These are phyloP conservation scores for Macrosoma leucophasiata DNA, from an alignment of 2,888 invertebrate species.

Conservation along the genomic window DNA sequence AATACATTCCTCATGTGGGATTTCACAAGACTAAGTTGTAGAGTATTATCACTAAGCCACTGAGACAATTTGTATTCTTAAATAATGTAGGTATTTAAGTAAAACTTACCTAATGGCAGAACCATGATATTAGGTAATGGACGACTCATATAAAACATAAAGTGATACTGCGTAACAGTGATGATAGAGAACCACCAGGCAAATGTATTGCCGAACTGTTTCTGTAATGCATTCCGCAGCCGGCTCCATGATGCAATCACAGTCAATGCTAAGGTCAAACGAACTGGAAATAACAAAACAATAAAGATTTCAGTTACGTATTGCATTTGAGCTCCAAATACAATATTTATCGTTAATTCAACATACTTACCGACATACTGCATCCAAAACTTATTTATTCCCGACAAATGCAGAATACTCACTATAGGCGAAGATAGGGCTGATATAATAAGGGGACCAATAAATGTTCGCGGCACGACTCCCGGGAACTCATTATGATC, in stretches of 20 bases:
- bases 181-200: slow-evolving; percentile 89
- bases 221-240: slow-evolving; percentile 83
- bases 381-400: slow-evolving; percentile 88
- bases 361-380: slow-evolving; percentile 88
- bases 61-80: no score
- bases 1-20: no score
- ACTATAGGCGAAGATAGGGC: slow-evolving; percentile 85
- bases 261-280: slow-evolving; percentile 84
- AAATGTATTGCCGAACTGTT: slow-evolving; percentile 85
- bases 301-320: slow-evolving; percentile 4
- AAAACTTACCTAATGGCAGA: slow-evolving; percentile 91
- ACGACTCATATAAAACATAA: slow-evolving; percentile 96
- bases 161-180: slow-evolving; percentile 96
- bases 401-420: slow-evolving; percentile 78
- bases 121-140: slow-evolving; percentile 97
- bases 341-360: slow-evolving; percentile 2
- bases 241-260: slow-evolving; percentile 85
- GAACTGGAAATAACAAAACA: slow-evolving; percentile 78
- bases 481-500: slow-evolving; percentile 98
- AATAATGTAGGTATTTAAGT: no score
- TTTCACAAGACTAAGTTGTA: no score
- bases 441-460: slow-evolving; percentile 92
- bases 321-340: slow-evolving; percentile 1
- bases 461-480: slow-evolving; percentile 97
- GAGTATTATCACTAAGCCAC: no score